Conservation (phyloP, 2,797 vertebrate genomes). For the Cygnus olor region DNA sequence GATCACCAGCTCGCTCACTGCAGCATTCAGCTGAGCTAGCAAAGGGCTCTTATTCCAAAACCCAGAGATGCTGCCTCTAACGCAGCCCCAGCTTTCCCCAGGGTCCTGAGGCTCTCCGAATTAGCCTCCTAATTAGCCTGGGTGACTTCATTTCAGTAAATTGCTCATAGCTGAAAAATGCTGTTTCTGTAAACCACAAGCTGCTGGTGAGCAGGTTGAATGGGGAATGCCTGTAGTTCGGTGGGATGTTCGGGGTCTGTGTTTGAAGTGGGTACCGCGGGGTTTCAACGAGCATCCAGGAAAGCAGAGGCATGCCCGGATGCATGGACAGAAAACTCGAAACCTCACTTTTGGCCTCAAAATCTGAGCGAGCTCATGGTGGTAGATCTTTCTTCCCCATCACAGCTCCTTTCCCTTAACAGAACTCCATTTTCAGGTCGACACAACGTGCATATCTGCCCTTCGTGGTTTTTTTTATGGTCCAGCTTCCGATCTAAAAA, state of each 20-base stretch:
- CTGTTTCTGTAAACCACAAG: neutral
- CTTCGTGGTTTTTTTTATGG: neutral
- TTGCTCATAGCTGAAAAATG: neutral
- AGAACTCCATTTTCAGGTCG: fast-evolving
- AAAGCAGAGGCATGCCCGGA: neutral
- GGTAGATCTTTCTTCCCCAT: neutral
- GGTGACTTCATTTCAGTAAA: neutral
- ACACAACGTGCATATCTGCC: no score
- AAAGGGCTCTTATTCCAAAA: neutral
- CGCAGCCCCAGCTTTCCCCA: neutral
- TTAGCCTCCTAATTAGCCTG: neutral
- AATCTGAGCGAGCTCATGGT: fast-evolving
- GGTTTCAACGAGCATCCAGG: neutral
- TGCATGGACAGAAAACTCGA: neutral
- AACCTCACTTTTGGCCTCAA: fast-evolving
- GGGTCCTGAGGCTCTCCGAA: neutral
- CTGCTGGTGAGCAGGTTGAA: neutral
- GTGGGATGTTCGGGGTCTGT: neutral
- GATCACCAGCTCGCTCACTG: fast-evolving
- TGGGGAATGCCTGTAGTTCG: neutral
- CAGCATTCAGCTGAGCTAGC: neutral
- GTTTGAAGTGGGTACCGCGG: neutral
- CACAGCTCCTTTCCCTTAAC: fast-evolving
- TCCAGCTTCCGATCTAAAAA: neutral
- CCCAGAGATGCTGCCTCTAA: neutral